phyloP scores from a whole-genome alignment of 2,888 invertebrate genomes.

The Andrena fulva region DNA sequence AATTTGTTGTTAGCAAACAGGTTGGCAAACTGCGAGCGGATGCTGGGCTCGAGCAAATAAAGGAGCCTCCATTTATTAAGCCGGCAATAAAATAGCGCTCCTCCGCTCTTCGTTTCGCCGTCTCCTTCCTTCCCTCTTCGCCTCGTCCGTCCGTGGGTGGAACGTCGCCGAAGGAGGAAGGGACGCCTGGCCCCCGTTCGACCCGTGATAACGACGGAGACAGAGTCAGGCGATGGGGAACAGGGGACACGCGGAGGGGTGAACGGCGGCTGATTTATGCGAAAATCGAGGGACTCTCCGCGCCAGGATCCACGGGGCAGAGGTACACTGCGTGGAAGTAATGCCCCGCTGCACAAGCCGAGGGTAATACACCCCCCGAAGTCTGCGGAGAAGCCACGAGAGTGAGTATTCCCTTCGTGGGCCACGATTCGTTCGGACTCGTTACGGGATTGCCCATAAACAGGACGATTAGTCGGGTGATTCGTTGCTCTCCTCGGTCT shows the following conservation, averaged over 20 bases:
- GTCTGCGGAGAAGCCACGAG: slow-evolving; percentile 68
- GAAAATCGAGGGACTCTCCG: slow-evolving; percentile 80
- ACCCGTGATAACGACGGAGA: slow-evolving; percentile 61
- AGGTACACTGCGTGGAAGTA: slow-evolving; percentile 74
- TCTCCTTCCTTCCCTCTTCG: slow-evolving; percentile 41
- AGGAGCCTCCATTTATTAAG: slow-evolving; percentile 83
- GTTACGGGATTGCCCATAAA: slow-evolving; percentile 44
- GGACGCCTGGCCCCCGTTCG: slow-evolving; percentile 49
- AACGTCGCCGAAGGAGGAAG: slow-evolving; percentile 64
- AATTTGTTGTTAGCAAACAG: slow-evolving; percentile 84
- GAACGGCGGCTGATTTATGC: slow-evolving; percentile 81
- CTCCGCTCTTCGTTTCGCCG: slow-evolving; percentile 69
- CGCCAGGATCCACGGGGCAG: slow-evolving; percentile 70
- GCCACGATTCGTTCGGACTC: slow-evolving; percentile 52
- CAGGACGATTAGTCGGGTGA: slow-evolving; percentile 62
- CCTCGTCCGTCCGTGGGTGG: slow-evolving; percentile 75
- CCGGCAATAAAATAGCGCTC: slow-evolving; percentile 83
- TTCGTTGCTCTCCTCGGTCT: slow-evolving; percentile 41
- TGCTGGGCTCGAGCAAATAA: slow-evolving; percentile 81
- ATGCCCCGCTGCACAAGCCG: slow-evolving; percentile 72
- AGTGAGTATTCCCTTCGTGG: slow-evolving; percentile 58
- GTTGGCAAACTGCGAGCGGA: slow-evolving; percentile 83
- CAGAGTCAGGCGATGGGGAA: slow-evolving; percentile 54
- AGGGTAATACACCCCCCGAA: slow-evolving; percentile 76
- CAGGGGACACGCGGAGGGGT: slow-evolving; percentile 63